A percentile compares a stretch with the other conserved stretches of the same genome.
Evolutionary conservation across 2,113 vertebrate species (phyloP).

Genomic region (Cercopithecus mona): DNA sequence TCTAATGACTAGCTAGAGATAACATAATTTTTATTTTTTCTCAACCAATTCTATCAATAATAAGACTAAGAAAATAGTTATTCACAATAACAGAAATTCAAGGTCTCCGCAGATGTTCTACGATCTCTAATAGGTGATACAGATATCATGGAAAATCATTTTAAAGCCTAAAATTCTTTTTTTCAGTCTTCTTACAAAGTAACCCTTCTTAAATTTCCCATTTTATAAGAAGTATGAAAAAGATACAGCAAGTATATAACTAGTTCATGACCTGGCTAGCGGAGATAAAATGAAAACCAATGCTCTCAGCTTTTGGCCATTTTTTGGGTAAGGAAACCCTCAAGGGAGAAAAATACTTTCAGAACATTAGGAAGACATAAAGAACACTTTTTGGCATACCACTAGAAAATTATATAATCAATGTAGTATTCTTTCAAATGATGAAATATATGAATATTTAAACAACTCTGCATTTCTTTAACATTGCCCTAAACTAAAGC

Average conservation of each 20-base stretch:
- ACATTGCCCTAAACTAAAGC: not conserved
- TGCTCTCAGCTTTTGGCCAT: not conserved
- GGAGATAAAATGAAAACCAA: constrained; percentile 48
- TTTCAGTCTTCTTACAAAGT: not conserved
- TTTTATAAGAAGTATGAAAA: constrained; percentile 39
- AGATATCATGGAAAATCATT: not conserved
- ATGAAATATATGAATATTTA: constrained; percentile 1
- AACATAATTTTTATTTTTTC: constrained; percentile 2
- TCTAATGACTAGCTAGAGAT: constrained; percentile 14
- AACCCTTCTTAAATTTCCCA: not conserved
- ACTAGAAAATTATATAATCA: constrained; percentile 25
- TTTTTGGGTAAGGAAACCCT: constrained; percentile 18
- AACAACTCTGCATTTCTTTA: constrained; percentile 35
- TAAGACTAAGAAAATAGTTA: constrained; percentile 26
- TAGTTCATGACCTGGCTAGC: not conserved
- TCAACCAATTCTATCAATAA: not conserved
- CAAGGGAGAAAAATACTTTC: constrained; percentile 24
- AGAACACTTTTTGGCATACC: not conserved
- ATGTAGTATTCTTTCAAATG: constrained; percentile 37
- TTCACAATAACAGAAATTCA: constrained; percentile 15
- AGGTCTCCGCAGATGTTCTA: constrained; percentile 5
- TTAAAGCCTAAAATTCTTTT: constrained; percentile 32
- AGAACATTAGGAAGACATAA: constrained; percentile 36
- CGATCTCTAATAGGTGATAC: not conserved
- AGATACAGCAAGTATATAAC: not conserved